Base-by-base conservation (phyloP, 2,113 vertebrate species). In the Murina feae region DNA sequence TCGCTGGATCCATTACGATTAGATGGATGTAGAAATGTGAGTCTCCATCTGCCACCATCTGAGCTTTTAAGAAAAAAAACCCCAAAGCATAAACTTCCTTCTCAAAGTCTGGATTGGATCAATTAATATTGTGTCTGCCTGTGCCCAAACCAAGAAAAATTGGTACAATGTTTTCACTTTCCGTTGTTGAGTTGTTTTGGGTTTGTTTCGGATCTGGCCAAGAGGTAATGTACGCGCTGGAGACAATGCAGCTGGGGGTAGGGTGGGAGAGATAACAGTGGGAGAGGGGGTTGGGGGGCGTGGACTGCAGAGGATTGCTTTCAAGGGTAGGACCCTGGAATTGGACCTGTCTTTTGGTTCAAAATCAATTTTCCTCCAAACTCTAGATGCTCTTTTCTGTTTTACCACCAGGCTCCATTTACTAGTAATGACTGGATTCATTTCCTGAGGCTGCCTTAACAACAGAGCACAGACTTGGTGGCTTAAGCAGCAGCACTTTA, bases 1-100 rank as follows among this genome's bases (percentile, higher is more conserved):
- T 86, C 49, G 12, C 42, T 85, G 69, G 94, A 92, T 83, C 91
- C 91, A 32, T 81, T 94, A 93, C 1, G 23, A 84, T 76, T 55
- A 92, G 86, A 92, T 82, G 49, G 86, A 86, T 80, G 21, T 25
- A 76, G 23, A 68, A 65, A 25, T 76, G 21, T 58, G 65, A 79
- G 21, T 44, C 14, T 94, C 87, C 93, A 76, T 80, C 74, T 91
- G 81, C 68, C 21, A 75, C 47, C 37, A 90, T 47, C 82, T 83
- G 86, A 60, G 55, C 5, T 82, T 96, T 55, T 55, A 86, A 39
- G 82, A 5, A 5, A 6, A 9, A 89, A 89, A 47, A 16, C 14
- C 42, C 42, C 44, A 66, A 81, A 51, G 42, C 18, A 37, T 39
- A 63, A 87, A 80, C 42, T 90, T 86, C n/a, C 51, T 95, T 95